Percentiles rank a stretch among this genome's conserved stretches.
Conservation (phyloP, 1,140 invertebrate species). For the Nebria ingens region DNA sequence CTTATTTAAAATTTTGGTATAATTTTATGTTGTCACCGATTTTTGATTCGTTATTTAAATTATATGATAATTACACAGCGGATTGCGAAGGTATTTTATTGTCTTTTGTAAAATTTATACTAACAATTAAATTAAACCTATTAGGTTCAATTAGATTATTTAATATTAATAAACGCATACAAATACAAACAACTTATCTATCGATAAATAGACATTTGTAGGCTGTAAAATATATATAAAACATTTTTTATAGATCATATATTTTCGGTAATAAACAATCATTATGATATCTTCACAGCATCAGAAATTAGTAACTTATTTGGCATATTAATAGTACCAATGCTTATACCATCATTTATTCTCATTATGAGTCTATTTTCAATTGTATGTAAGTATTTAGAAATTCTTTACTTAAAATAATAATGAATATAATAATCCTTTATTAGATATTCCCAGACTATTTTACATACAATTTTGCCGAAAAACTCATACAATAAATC, state of each 20-base stretch:
- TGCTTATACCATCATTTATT: neutral
- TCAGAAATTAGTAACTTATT: neutral
- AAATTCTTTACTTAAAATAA: too few species aligned
- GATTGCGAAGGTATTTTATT: neutral
- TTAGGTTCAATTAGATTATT: too few species aligned
- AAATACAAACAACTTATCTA: too few species aligned
- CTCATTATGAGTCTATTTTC: neutral
- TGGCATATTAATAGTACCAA: neutral
- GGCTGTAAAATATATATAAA: too few species aligned
- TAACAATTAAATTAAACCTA: too few species aligned
- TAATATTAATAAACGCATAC: too few species aligned
- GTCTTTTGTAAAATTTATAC: too few species aligned
- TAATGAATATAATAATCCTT: neutral
- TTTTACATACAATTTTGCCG: neutral
- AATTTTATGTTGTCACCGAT: neutral
- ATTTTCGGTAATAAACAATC: neutral
- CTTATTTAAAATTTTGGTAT: neutral
- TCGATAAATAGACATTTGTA: too few species aligned
- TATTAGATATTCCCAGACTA: neutral
- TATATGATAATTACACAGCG: neutral
- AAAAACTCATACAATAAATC: neutral
- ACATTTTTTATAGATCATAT: neutral
- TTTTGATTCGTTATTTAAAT: neutral
- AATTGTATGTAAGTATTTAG: neutral
- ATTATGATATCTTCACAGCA: neutral